phyloP scores from a whole-genome alignment of 2,797 vertebrate species.

The Schizothorax lantsangensis region DNA sequence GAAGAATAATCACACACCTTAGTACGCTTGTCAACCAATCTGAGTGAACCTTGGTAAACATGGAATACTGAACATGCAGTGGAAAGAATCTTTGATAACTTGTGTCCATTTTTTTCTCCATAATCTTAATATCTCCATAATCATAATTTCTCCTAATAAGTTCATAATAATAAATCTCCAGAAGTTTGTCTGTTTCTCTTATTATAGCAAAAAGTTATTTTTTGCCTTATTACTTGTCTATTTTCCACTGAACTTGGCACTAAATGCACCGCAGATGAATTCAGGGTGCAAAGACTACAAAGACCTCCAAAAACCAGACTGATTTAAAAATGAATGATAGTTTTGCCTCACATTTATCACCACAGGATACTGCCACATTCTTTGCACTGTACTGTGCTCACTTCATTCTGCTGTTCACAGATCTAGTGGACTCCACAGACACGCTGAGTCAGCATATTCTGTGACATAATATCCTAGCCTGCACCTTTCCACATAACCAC shows the following conservation, averaged over 20 bases:
- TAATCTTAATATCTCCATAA: no score
- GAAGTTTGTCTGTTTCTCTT: no score
- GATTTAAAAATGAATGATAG: neutral
- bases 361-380: neutral
- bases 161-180: no score
- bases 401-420: neutral
- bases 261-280: neutral
- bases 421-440: constrained; percentile 29
- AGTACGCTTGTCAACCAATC: no score
- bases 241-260: constrained; percentile 1
- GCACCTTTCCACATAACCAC: constrained; percentile 25
- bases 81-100: no score
- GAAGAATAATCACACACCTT: no score
- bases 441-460: constrained; percentile 38
- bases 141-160: no score
- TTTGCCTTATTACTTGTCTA: constrained; percentile 9
- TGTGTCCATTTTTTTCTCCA: no score
- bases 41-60: no score
- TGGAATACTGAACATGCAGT: no score
- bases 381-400: neutral
- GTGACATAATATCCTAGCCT: constrained; percentile 40
- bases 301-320: neutral
- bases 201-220: neutral
- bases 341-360: neutral
- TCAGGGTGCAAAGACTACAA: neutral